Percentiles rank a stretch among this genome's conserved stretches.
Conservation (phyloP, 2,113 vertebrate genomes). For the Pedetes capensis region DNA sequence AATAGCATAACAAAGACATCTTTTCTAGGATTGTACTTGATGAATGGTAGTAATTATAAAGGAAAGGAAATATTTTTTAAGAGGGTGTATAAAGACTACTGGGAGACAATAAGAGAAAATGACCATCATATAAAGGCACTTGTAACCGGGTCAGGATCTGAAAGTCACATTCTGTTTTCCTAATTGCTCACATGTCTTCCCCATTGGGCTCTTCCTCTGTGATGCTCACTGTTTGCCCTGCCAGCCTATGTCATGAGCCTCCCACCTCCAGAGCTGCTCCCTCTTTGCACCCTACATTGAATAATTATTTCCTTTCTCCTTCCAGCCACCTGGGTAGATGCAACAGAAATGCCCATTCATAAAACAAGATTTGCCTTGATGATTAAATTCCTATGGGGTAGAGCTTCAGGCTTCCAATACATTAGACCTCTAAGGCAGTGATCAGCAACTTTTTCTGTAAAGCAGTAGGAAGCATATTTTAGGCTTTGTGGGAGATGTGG, state of each 20-base stretch:
- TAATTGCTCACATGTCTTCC: neutral
- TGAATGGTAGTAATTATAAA: neutral
- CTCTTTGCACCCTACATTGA: neutral
- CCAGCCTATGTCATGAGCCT: neutral
- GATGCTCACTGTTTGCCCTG: neutral
- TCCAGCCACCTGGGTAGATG: neutral
- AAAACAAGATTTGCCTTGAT: neutral
- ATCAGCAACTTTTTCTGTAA: neutral
- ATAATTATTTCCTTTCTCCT: neutral
- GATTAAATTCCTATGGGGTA: neutral
- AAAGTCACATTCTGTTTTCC: neutral
- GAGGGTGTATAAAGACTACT: neutral
- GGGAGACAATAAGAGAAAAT: neutral
- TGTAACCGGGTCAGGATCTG: neutral
- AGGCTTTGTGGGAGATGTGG: neutral
- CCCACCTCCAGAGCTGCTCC: neutral
- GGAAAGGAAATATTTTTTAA: neutral
- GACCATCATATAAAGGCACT: accelerated
- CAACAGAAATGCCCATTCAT: neutral
- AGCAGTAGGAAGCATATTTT: neutral
- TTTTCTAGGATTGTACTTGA: neutral
- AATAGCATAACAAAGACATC: neutral
- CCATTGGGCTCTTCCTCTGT: neutral
- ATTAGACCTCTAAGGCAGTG: neutral
- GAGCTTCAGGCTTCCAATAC: neutral